These are phyloP conservation scores for Oeneis ivallda DNA, from an alignment of 2,888 invertebrate species.

Conservation along the genomic window DNA sequence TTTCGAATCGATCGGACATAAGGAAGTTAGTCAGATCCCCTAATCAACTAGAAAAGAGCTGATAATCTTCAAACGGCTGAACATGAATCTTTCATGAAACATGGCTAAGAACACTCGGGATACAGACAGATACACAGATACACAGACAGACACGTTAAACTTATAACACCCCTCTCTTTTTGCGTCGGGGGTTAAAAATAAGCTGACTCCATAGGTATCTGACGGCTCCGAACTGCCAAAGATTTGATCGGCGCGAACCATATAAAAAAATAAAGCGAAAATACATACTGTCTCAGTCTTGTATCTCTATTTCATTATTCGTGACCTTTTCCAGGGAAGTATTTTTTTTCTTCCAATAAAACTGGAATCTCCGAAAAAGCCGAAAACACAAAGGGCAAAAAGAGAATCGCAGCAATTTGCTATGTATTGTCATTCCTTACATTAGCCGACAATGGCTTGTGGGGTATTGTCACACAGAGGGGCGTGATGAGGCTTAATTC, in stretches of 20 bases:
- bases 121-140: no score
- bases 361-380: slow-evolving; percentile 31
- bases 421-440: slow-evolving; percentile 34
- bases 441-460: slow-evolving; percentile 27
- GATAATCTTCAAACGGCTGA: no score
- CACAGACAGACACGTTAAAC: no score
- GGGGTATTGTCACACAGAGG: slow-evolving; percentile 19
- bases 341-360: slow-evolving; percentile 31
- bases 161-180: no score
- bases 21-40: no score
- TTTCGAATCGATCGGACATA: no score
- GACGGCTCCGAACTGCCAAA: no score
- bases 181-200: no score
- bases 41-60: no score
- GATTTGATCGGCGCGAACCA: neutral
- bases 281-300: neutral
- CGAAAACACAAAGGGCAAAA: slow-evolving; percentile 31
- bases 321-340: slow-evolving; percentile 6
- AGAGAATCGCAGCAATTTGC: slow-evolving; percentile 31
- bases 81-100: no score
- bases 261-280: neutral
- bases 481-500: slow-evolving; percentile 19
- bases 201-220: no score
- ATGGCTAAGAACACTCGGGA: no score
- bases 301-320: slow-evolving; percentile 8